Base-by-base conservation (phyloP, 2,888 invertebrate genomes). In the Tenthredo scrophulariae region DNA sequence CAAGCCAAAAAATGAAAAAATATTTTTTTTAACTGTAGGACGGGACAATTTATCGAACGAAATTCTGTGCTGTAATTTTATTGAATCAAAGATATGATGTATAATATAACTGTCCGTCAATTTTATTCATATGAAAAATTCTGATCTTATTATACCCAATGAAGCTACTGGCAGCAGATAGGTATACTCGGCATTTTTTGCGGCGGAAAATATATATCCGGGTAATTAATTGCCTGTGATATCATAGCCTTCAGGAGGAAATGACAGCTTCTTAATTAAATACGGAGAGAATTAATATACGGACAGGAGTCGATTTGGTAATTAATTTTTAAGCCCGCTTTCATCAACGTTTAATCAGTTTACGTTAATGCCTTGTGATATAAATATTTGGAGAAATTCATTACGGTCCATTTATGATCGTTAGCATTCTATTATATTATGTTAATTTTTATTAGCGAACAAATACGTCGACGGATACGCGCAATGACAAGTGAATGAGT, bases 211-310 rank as follows among this genome's bases (percentile, higher is more conserved):
- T 37, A 67, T 33, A 26, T 13, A 29, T 22, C 4, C 29, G 7
- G 33, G 1, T 33, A 33, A 33, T 67, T 67, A 67, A 67, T 33
- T 18, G 18, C 33, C 67, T 33, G 29, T 67, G 33, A 33, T 67
- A 67, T 33, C 67, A 26, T 62, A 62, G 26, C 22, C 26, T 22
- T 62, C 26, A 13, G 18, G 1, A 67, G 18, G 26, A 6, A 33
- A 15, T 74, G 40, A 74, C 72, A 74, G 22, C 5, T 74, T 74
- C 29, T 74, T 43, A 43, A 74, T 43, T 74, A 74, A 74, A 74
- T 67, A 67, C 33, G 6, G 5, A 67, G 33, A 67, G 29, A 33
- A 37, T 37, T 6, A 29, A 18, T 2, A 15, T 33, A 33, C 33
- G 10, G 70, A 1, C n/a, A 74, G 40, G 4, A n/a, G 43, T 74